Conservation (phyloP, 2,113 vertebrate genomes). For the Excalfactoria chinensis region DNA sequence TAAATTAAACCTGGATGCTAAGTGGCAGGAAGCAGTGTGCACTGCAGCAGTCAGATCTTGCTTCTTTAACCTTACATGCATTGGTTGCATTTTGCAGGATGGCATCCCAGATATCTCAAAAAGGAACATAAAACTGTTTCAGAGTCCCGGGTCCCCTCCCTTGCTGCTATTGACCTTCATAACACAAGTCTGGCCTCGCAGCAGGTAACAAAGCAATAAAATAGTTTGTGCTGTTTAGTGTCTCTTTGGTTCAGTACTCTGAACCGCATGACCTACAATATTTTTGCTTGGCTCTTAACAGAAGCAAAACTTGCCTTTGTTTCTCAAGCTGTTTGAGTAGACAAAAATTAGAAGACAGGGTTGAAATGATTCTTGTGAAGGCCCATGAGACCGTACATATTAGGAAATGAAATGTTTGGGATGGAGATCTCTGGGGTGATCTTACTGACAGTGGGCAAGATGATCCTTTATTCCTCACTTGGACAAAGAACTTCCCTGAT, state of each 20-base stretch:
- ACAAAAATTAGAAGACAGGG: neutral
- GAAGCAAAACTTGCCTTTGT: neutral
- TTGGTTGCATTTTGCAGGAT: constrained; percentile 48
- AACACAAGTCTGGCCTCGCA: constrained; percentile 61
- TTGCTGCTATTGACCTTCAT: constrained; percentile 74
- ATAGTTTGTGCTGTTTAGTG: neutral
- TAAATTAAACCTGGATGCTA: neutral
- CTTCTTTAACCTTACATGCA: accelerated
- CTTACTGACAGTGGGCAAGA: too few species aligned
- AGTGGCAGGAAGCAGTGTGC: neutral
- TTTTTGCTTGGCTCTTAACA: neutral
- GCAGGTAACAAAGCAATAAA: constrained; percentile 71
- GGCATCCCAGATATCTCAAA: constrained; percentile 71
- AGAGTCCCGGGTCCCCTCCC: constrained; percentile 79
- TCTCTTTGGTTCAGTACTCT: neutral
- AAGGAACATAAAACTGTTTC: constrained; percentile 75
- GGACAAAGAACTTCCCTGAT: too few species aligned
- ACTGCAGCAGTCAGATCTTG: neutral
- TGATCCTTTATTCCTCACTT: too few species aligned
- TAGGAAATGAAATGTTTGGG: too few species aligned
- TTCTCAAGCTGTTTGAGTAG: neutral
- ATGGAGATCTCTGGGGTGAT: too few species aligned
- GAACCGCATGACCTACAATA: neutral
- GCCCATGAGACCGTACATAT: neutral
- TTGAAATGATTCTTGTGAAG: too few species aligned